phyloP scores from a whole-genome alignment of 2,797 vertebrate genomes.

The Pseudochromis fuscus region DNA sequence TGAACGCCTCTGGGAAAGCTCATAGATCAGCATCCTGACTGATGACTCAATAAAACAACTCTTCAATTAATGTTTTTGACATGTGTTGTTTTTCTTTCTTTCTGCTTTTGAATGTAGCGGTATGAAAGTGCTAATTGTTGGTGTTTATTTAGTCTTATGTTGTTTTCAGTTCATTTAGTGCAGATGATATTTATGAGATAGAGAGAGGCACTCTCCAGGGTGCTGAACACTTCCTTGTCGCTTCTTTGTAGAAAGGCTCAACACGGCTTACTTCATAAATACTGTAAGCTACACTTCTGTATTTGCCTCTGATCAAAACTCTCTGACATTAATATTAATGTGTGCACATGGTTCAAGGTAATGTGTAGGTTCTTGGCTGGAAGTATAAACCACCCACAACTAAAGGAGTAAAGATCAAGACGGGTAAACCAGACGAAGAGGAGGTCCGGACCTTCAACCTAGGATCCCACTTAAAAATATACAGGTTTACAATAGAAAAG shows the following conservation, averaged over 20 bases:
- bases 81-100: background rate
- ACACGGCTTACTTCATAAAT: slow-evolving; percentile 61
- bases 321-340: slow-evolving; percentile 51
- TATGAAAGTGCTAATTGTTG: background rate
- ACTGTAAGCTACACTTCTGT: slow-evolving; percentile 39
- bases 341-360: background rate
- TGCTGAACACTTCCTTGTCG: slow-evolving; percentile 55
- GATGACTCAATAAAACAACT: slow-evolving; percentile 77
- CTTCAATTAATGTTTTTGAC: slow-evolving; percentile 1
- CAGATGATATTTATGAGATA: slow-evolving; percentile 15
- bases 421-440: slow-evolving; percentile 1
- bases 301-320: slow-evolving; percentile 6
- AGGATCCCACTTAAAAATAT: background rate
- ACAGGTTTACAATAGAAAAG: background rate
- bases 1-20: slow-evolving; percentile 49
- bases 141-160: background rate
- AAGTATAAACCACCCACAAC: slow-evolving; percentile 22
- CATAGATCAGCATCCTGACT: slow-evolving; percentile 50
- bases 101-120: background rate
- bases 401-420: no score
- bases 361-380: slow-evolving; percentile 4
- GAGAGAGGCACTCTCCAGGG: slow-evolving; percentile 55
- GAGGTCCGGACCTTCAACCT: background rate
- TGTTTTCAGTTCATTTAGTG: background rate
- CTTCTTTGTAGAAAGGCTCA: slow-evolving; percentile 29